Evolutionary conservation across 2,113 vertebrate species (phyloP).

Genomic region (Bagarius yarrelli): DNA sequence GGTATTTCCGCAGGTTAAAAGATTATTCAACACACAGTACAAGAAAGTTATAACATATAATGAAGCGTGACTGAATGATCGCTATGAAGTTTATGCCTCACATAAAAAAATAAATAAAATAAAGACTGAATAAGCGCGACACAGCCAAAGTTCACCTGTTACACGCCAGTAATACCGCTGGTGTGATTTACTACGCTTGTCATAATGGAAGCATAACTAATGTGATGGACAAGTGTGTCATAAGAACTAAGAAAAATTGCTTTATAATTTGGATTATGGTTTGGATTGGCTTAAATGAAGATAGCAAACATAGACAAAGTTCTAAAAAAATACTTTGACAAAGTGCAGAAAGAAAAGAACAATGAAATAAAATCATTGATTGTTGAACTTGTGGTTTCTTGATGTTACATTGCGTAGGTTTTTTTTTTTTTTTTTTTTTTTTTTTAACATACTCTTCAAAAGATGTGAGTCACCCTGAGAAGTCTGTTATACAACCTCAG

Average conservation of each 20-base stretch:
- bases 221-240: not conserved
- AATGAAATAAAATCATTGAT: not conserved
- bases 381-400: no score
- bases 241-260: not conserved
- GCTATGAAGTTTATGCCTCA: not conserved
- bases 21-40: not conserved
- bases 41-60: not conserved
- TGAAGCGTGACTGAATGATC: not conserved
- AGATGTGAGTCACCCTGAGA: not conserved
- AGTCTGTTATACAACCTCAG: not conserved
- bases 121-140: not conserved
- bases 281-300: not conserved
- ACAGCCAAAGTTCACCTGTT: not conserved
- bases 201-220: not conserved
- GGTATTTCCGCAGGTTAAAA: no score
- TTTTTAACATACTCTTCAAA: not conserved
- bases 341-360: not conserved
- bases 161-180: not conserved
- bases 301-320: not conserved
- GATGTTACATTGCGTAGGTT: not conserved
- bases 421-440: no score
- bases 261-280: not conserved
- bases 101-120: not conserved
- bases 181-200: slow-evolving; percentile 2
- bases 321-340: not conserved